phyloP scores from a whole-genome alignment of 2,888 invertebrate genomes.

The Rhyacophila evoluta region DNA sequence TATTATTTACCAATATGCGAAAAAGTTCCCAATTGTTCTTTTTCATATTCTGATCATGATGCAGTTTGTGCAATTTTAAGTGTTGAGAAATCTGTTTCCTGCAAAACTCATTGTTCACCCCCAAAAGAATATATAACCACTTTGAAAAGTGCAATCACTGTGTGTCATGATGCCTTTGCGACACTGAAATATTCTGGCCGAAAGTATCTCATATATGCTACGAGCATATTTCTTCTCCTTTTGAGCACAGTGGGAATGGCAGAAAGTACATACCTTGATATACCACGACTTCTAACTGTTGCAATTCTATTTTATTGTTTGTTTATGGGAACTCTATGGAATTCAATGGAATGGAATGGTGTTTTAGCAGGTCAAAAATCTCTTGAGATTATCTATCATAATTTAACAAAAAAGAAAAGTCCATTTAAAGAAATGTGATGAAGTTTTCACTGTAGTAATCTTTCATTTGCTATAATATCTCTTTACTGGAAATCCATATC shows the following conservation, averaged over 20 bases:
- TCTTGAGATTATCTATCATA: constrained; percentile 71
- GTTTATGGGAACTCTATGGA: constrained; percentile 87
- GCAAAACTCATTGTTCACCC: constrained; percentile 57
- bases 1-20: constrained; percentile 80
- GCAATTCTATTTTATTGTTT: constrained; percentile 76
- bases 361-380: constrained; percentile 79
- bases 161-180: constrained; percentile 71
- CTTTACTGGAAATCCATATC: too few relatives aligned
- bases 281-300: constrained; percentile 74
- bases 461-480: too few relatives aligned
- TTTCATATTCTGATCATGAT: constrained; percentile 93
- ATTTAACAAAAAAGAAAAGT: background rate
- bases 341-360: constrained; percentile 83
- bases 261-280: constrained; percentile 67
- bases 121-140: constrained; percentile 56
- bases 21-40: constrained; percentile 77
- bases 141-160: constrained; percentile 71
- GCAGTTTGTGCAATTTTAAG: constrained; percentile 76
- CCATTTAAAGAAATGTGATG: too few relatives aligned
- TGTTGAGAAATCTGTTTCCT: constrained; percentile 56
- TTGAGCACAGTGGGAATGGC: constrained; percentile 68
- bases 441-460: too few relatives aligned
- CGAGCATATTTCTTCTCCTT: constrained; percentile 68
- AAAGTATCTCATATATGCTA: constrained; percentile 68
- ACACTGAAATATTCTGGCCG: constrained; percentile 67